phyloP scores from a whole-genome alignment of 2,113 vertebrate genomes.

The Erpornis zantholeuca region DNA sequence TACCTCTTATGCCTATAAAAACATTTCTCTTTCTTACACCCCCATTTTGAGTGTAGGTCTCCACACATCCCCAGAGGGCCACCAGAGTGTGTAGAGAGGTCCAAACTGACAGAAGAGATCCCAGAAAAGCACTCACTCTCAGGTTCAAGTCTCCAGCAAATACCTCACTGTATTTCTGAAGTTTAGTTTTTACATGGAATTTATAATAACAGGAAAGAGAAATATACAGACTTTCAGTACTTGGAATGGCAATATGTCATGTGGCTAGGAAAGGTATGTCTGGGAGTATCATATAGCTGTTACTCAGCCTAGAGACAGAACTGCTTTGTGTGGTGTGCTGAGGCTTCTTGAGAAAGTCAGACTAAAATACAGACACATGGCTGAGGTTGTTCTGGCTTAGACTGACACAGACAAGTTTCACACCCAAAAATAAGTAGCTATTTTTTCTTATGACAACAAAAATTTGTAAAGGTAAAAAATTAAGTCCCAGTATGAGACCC shows the following conservation, averaged over 20 bases:
- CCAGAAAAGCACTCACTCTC: conserved; percentile 1
- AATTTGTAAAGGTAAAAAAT: background rate
- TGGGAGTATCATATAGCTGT: conserved; percentile 78
- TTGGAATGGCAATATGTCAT: conserved; percentile 72
- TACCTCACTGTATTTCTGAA: conserved; percentile 48
- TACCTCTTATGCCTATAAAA: background rate
- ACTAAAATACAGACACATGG: conserved; percentile 60
- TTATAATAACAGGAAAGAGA: conserved; percentile 81
- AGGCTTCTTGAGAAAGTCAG: conserved; percentile 39
- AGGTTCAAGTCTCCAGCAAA: conserved; percentile 45
- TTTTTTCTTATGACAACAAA: conserved; percentile 51
- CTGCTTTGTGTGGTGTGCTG: conserved; percentile 68
- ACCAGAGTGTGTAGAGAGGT: background rate
- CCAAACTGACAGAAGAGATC: background rate
- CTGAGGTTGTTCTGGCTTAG: conserved; percentile 31
- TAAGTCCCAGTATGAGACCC: background rate
- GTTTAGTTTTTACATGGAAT: conserved; percentile 68
- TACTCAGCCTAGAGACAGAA: conserved; percentile 72
- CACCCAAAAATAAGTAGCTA: conserved; percentile 44
- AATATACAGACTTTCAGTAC: conserved; percentile 75
- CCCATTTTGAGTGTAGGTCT: background rate
- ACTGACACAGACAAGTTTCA: conserved; percentile 42
- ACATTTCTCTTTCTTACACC: background rate
- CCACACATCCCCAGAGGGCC: background rate
- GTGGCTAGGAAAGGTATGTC: conserved; percentile 76